Conservation (phyloP, 1,140 invertebrate species). For the Atta texana region DNA sequence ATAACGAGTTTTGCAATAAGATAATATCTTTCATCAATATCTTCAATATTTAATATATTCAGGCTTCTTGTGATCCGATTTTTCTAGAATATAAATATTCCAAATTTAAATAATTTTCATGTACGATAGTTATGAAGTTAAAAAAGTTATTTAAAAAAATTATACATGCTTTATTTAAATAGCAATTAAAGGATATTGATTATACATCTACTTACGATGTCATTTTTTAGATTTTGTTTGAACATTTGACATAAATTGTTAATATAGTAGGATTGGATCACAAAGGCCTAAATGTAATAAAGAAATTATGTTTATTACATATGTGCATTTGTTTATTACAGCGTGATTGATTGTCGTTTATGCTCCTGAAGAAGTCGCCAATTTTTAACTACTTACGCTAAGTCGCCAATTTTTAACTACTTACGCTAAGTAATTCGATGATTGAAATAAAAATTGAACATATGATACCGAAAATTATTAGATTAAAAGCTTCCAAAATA, state of each 20-base stretch:
- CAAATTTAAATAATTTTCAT: neutral
- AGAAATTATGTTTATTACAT: conserved; percentile 28
- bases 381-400: conserved; percentile 42
- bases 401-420: conserved; percentile 41
- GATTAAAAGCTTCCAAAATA: conserved; percentile 17
- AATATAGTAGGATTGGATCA: neutral
- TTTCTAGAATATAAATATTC: conserved; percentile 16
- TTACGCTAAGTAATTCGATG: conserved; percentile 27
- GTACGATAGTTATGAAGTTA: neutral
- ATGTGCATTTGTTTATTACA: conserved; percentile 48
- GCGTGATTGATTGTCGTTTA: conserved; percentile 43
- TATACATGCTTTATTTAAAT: conserved; percentile 18
- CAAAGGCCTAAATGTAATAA: conserved; percentile 8
- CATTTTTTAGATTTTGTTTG: neutral
- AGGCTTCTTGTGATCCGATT: neutral
- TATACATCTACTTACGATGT: neutral
- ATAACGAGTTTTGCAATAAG: conserved; percentile 6
- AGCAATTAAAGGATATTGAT: neutral
- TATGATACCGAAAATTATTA: conserved; percentile 20
- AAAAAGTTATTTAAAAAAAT: neutral
- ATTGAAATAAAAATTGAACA: conserved; percentile 30
- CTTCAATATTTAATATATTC: neutral
- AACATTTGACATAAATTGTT: conserved; percentile 22
- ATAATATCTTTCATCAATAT: neutral
- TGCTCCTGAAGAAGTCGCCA: conserved; percentile 51